Evolutionary conservation across 2,888 invertebrate genomes (phyloP).

Genomic region (Ophioninae sp.): DNA sequence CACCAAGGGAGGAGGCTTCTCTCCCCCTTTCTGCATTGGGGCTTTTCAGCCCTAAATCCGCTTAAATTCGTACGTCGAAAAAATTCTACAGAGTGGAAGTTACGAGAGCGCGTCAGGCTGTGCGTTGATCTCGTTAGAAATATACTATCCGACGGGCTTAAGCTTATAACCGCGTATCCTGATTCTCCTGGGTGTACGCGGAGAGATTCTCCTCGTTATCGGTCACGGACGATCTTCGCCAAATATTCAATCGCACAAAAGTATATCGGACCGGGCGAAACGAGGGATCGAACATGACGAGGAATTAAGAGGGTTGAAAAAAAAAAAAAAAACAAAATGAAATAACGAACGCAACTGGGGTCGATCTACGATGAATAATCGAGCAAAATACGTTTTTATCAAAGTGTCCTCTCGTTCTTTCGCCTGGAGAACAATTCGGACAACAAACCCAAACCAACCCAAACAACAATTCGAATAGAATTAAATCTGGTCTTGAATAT

Average conservation of each 20-base stretch:
- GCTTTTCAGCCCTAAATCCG: constrained; percentile 52
- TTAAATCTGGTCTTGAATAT: too few species aligned
- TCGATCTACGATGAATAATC: background rate
- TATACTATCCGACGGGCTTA: constrained; percentile 52
- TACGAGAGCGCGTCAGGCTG: constrained; percentile 37
- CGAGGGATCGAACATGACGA: constrained; percentile 22
- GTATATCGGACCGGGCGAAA: constrained; percentile 35
- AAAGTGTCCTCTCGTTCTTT: too few species aligned
- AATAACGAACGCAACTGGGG: background rate
- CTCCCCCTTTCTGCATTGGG: constrained; percentile 12
- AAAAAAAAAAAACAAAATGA: constrained; percentile 37
- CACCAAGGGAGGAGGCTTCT: constrained; percentile 17
- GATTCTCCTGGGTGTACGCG: constrained; percentile 8
- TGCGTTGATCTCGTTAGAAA: constrained; percentile 60
- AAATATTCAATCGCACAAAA: constrained; percentile 61
- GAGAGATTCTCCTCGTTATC: constrained; percentile 58
- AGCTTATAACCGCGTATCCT: constrained; percentile 24
- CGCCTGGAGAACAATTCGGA: too few species aligned
- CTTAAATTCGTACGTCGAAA: constrained; percentile 61
- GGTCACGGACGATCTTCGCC: constrained; percentile 55
- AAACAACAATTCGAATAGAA: too few species aligned
- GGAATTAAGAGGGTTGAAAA: constrained; percentile 24
- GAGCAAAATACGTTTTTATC: constrained; percentile 8
- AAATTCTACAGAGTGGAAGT: constrained; percentile 36
- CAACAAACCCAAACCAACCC: too few species aligned